Base-by-base conservation (phyloP, 2,797 vertebrate species). In the Emys orbicularis region DNA sequence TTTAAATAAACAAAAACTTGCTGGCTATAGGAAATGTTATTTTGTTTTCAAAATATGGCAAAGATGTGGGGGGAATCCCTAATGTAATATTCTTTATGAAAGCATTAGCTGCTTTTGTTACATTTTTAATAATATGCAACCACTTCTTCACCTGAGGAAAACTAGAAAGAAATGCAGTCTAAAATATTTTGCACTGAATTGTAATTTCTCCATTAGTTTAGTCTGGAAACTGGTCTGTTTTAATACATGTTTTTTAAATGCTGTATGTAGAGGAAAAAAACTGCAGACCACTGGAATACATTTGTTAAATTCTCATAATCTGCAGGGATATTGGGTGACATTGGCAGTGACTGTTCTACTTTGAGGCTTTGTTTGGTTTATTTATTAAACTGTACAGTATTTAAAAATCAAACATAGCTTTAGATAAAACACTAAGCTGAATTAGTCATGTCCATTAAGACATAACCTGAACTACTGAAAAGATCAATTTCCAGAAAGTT, bases 361-460 rank as follows among this genome's bases (percentile, higher is more conserved):
- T 98, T 98, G 98, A 98, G 98, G 98, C 98, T 99, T 99, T 99
- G 99, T 99, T 99, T 99, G 99, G 99, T 99, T 99, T 99, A 99
- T 99, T 99, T 99, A 99, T 99, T 99, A 98, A 99, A 98, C 98
- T 99, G 99, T 99, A 99, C 99, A 99, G 99, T 99, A 99, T 99
- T 99, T 99, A 99, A 99, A 98, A 99, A 98, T 98, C 98, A 98
- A 98, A 98, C 98, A 98, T 98, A 98, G 98, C 98, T 99, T 98
- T 99, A 99, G 98, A 98, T 99, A 98, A 98, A 98, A 99, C 99
- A 99, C 99, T 99, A 99, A 99, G 98, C 97, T 98, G 98, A 98
- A 98, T 98, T 98, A 99, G 98, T 98, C 98, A 97, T 98, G 98
- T 98, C 98, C 98, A 98, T 98, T 99, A 98, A 98, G 98, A 98